A percentile compares a stretch with the other conserved stretches of the same genome.
Conservation (phyloP, 2,113 vertebrate genomes). For the Vombatus ursinus region DNA sequence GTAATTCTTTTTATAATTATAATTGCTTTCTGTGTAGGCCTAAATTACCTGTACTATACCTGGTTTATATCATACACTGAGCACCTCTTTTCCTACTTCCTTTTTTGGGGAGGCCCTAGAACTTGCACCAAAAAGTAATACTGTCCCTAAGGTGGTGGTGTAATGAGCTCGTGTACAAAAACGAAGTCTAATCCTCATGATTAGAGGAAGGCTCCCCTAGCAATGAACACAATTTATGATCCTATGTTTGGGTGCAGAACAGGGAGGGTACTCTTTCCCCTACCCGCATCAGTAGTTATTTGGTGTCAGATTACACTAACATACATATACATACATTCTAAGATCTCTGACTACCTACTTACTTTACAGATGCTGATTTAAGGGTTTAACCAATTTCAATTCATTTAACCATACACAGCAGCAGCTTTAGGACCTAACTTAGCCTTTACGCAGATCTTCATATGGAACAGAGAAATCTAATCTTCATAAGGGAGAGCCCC, state of each 20-base stretch:
- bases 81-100: background rate
- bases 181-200: background rate
- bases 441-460: background rate
- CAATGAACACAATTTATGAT: background rate
- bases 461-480: background rate
- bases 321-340: too few species aligned
- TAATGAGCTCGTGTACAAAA: background rate
- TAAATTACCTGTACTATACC: background rate
- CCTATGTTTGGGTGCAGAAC: background rate
- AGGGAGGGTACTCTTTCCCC: too few species aligned
- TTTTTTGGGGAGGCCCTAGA: background rate
- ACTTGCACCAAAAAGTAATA: background rate
- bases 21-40: background rate
- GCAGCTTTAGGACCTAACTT: background rate
- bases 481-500: background rate
- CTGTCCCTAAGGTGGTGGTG: background rate
- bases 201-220: background rate
- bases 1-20: background rate
- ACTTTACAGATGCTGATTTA: background rate
- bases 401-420: background rate
- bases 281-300: too few species aligned
- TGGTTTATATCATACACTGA: too few species aligned
- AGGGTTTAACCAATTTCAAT: background rate
- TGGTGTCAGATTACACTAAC: too few species aligned
- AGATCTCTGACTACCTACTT: too few species aligned